Evolutionary conservation across 1,140 invertebrate species (phyloP).

Genomic region (Coelopa frigida): DNA sequence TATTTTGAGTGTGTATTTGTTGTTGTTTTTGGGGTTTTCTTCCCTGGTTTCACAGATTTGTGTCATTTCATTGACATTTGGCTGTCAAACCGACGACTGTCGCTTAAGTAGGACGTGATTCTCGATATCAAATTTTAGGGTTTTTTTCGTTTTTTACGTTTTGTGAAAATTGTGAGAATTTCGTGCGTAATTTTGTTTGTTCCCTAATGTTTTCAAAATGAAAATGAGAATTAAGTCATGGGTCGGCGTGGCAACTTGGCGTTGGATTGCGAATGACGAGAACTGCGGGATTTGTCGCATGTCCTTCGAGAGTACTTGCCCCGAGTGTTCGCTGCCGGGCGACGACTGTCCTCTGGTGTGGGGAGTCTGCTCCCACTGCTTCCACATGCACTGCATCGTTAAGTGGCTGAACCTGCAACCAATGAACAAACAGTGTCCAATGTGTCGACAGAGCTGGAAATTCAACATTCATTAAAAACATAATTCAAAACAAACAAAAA

Average conservation of each 20-base stretch:
- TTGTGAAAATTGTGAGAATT: neutral
- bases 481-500: slow-evolving; percentile 1
- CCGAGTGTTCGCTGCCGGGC: slow-evolving; percentile 96
- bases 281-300: slow-evolving; percentile 98
- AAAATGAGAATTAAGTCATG: slow-evolving; percentile 53
- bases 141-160: neutral
- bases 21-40: too few species aligned
- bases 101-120: too few species aligned
- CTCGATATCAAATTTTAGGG: too few species aligned
- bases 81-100: too few species aligned
- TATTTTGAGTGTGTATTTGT: too few species aligned
- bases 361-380: slow-evolving; percentile 98
- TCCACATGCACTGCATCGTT: slow-evolving; percentile 99
- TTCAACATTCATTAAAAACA: slow-evolving; percentile 68
- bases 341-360: slow-evolving; percentile 98
- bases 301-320: slow-evolving; percentile 94
- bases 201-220: slow-evolving; percentile 40
- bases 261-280: slow-evolving; percentile 98
- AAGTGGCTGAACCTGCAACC: slow-evolving; percentile 98
- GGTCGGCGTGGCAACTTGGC: slow-evolving; percentile 95
- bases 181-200: neutral
- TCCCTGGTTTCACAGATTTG: too few species aligned
- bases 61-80: too few species aligned
- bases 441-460: slow-evolving; percentile 99
- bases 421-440: slow-evolving; percentile 92